phyloP scores from a whole-genome alignment of 2,797 vertebrate genomes.

The Eurystomus glaucurus region DNA sequence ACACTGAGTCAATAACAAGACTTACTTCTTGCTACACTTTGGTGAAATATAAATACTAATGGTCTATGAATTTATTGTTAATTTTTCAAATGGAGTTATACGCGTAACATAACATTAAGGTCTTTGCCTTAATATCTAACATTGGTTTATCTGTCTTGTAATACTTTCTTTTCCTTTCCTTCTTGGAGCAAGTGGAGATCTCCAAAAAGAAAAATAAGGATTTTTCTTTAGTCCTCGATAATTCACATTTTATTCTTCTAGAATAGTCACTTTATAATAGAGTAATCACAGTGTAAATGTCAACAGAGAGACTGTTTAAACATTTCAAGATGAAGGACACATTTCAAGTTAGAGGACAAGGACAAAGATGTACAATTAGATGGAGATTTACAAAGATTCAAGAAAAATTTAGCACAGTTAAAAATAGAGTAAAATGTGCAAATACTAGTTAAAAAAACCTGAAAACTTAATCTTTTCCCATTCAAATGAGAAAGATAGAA shows the following conservation, averaged over 20 bases:
- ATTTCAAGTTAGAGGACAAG: not conserved
- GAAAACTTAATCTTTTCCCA: fast-evolving
- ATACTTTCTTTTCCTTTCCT: not conserved
- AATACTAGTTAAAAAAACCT: fast-evolving
- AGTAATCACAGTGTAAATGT: not conserved
- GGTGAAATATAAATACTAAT: not conserved
- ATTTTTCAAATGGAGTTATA: not conserved
- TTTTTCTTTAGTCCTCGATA: not conserved
- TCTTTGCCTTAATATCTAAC: not conserved
- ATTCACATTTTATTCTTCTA: not conserved
- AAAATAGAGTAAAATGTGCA: not conserved
- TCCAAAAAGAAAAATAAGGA: not conserved
- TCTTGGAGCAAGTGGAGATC: not conserved
- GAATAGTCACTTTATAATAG: not conserved
- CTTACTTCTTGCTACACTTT: not conserved
- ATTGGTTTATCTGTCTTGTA: not conserved
- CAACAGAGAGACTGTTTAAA: not conserved
- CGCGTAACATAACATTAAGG: not conserved
- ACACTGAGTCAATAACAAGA: fast-evolving
- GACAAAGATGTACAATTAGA: not conserved
- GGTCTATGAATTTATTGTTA: not conserved
- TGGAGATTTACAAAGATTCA: not conserved
- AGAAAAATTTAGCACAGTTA: not conserved
- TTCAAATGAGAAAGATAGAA: not conserved
- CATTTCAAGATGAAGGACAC: not conserved